A percentile compares a stretch with the other conserved stretches of the same genome.
These are phyloP conservation scores for Acleris literana DNA, from an alignment of 2,888 invertebrate genomes.

Conservation along the genomic window DNA sequence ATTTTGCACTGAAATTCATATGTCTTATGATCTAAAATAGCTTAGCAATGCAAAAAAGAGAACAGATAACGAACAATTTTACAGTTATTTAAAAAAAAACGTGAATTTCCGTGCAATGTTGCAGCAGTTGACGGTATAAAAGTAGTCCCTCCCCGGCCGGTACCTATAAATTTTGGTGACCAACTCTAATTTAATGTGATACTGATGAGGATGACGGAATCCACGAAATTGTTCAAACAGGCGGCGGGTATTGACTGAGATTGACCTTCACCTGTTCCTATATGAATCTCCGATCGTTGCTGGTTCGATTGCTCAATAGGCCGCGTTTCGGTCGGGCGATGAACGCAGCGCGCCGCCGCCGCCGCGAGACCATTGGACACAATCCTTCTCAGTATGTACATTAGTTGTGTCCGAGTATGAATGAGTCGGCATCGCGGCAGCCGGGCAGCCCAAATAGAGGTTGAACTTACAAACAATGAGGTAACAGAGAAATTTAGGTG, in stretches of 20 bases:
- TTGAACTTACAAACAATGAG: conserved; percentile 49
- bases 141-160: no score
- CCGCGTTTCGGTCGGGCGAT: conserved; percentile 4
- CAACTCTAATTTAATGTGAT: no score
- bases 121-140: no score
- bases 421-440: conserved; percentile 24
- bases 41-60: no score
- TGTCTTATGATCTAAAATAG: no score
- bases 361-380: neutral
- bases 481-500: conserved; percentile 51
- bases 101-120: no score
- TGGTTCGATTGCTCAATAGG: conserved; percentile 27
- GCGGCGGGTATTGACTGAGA: conserved; percentile 27
- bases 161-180: no score
- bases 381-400: conserved; percentile 12
- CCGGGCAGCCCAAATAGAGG: conserved; percentile 40
- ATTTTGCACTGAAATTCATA: no score
- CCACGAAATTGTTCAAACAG: conserved; percentile 19
- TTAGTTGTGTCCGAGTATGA: conserved; percentile 20
- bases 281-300: conserved; percentile 24
- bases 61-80: no score
- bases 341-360: no score
- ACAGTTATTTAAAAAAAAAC: no score
- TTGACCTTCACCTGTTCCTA: conserved; percentile 22
- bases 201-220: no score